Percentiles rank a stretch among this genome's conserved stretches.
These are phyloP conservation scores for Clarias macrocephalus DNA, from an alignment of 2,113 vertebrate species.

Conservation along the genomic window DNA sequence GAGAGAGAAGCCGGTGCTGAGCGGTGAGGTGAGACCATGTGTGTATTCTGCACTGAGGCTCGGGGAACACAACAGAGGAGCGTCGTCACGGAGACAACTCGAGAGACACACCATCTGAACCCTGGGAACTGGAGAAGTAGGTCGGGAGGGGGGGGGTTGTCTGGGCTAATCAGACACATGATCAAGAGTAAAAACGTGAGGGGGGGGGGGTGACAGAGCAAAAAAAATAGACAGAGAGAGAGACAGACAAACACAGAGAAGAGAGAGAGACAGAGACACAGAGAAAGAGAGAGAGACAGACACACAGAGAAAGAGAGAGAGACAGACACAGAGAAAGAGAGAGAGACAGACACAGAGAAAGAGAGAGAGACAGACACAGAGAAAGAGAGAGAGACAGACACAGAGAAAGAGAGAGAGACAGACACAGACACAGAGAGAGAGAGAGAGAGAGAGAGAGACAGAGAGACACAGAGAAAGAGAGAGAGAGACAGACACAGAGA, in stretches of 20 bases:
- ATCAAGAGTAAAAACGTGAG: constrained; percentile 3
- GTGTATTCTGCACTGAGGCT: constrained; percentile 61
- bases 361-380: not conserved
- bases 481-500: not conserved
- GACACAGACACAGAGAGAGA: no score
- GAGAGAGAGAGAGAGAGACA: no score
- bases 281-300: no score
- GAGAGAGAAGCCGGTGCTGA: not conserved
- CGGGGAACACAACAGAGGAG: constrained; percentile 62
- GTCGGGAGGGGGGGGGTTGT: constrained; percentile 20
- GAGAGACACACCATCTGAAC: constrained; percentile 60
- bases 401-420: no score
- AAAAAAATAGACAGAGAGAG: no score
- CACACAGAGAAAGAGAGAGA: not conserved
- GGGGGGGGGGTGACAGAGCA: no score
- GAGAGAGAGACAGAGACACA: not conserved
- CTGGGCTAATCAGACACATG: constrained; percentile 17
- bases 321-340: no score
- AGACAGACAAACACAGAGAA: not conserved
- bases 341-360: not conserved
- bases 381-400: no score
- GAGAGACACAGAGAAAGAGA: not conserved
- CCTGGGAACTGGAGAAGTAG: constrained; percentile 25
- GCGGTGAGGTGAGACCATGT: constrained; percentile 8
- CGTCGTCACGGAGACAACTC: constrained; percentile 48